Conservation (phyloP, 2,888 invertebrate species). For the Mactromeris polynyma region DNA sequence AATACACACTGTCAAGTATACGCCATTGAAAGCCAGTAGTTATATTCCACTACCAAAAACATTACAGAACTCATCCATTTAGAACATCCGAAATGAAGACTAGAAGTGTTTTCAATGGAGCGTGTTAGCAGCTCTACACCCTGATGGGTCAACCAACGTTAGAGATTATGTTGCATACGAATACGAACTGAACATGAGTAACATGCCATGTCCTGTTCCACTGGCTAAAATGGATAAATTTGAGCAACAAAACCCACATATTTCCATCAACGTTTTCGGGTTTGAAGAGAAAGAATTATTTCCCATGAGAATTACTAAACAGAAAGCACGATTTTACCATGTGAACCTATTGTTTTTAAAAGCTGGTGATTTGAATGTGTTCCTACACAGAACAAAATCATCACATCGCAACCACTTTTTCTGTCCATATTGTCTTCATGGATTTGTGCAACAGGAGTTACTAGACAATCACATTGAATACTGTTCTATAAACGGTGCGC, state of each 20-base stretch:
- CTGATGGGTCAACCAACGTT: neutral
- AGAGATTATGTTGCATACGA: conserved; percentile 40
- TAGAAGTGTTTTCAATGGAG: conserved; percentile 26
- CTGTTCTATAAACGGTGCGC: no score
- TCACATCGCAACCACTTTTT: conserved; percentile 16
- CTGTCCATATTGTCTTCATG: conserved; percentile 59
- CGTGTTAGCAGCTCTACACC: neutral
- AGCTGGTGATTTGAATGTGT: conserved; percentile 21
- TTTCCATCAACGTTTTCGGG: conserved; percentile 46
- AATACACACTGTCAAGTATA: conserved; percentile 43
- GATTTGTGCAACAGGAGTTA: conserved; percentile 28
- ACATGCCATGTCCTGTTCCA: no score
- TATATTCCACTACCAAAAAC: conserved; percentile 35
- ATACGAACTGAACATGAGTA: conserved; percentile 53
- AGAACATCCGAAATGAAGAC: conserved; percentile 23
- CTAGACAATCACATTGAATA: conserved; percentile 45
- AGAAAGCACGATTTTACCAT: neutral
- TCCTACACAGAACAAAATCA: conserved; percentile 32
- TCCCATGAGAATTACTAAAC: conserved; percentile 39
- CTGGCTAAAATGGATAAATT: no score
- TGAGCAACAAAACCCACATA: no score
- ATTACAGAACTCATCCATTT: neutral
- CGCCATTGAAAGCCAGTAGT: conserved; percentile 27
- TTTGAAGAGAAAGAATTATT: conserved; percentile 45
- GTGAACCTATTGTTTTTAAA: conserved; percentile 30